These are phyloP conservation scores for Craseonycteris thonglongyai DNA, from an alignment of 2,113 vertebrate genomes.

Conservation along the genomic window DNA sequence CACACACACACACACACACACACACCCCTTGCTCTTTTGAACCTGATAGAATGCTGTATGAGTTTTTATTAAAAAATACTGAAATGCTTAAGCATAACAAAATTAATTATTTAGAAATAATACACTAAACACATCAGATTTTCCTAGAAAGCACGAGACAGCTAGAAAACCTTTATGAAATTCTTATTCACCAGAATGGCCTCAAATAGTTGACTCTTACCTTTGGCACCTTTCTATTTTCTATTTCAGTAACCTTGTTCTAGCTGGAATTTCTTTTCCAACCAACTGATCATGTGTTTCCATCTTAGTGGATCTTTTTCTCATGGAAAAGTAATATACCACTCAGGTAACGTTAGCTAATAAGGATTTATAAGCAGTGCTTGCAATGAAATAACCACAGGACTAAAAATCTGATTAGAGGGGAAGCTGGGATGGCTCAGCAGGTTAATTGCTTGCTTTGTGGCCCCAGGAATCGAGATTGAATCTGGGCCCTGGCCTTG, in stretches of 20 bases:
- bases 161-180: neutral
- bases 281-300: neutral
- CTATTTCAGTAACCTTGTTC: neutral
- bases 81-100: neutral
- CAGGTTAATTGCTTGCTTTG: no score
- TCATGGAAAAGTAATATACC: neutral
- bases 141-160: neutral
- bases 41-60: neutral
- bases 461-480: no score
- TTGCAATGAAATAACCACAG: neutral
- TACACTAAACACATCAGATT: neutral
- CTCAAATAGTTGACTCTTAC: neutral
- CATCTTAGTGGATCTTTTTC: neutral
- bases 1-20: neutral
- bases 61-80: neutral
- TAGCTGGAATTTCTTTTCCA: neutral
- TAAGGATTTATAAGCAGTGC: neutral
- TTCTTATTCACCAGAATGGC: neutral
- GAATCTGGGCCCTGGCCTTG: no score
- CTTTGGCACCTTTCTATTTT: neutral
- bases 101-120: neutral
- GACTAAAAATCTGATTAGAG: neutral
- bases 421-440: no score
- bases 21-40: neutral
- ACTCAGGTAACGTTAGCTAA: neutral